These are phyloP conservation scores for Tricholauxania praeusta DNA, from an alignment of 2,888 invertebrate genomes.

Conservation along the genomic window DNA sequence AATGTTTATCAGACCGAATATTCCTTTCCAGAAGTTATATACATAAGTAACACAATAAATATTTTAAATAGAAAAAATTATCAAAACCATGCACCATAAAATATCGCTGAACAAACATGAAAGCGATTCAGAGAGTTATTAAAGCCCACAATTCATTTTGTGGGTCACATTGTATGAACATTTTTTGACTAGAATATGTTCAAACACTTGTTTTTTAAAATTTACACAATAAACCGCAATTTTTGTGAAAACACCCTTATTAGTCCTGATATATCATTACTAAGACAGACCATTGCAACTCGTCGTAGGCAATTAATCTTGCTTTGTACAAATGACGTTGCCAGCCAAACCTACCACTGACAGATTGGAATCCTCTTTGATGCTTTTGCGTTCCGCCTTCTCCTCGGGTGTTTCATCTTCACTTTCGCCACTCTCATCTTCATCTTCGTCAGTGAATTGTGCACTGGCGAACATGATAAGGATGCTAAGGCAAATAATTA, in stretches of 20 bases:
- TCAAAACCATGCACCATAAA: no score
- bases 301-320: slow-evolving; percentile 49
- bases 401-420: slow-evolving; percentile 63
- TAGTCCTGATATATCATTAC: not conserved
- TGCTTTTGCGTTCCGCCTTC: slow-evolving; percentile 59
- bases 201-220: no score
- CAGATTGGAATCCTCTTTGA: slow-evolving; percentile 61
- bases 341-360: slow-evolving; percentile 56
- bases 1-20: no score
- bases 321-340: not conserved
- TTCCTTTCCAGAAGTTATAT: no score
- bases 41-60: no score
- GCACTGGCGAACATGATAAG: slow-evolving; percentile 38
- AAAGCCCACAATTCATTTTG: no score
- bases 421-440: slow-evolving; percentile 63
- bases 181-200: no score
- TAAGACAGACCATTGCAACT: not conserved
- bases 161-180: no score
- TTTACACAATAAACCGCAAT: no score
- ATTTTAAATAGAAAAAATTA: no score
- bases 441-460: slow-evolving; percentile 55
- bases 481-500: slow-evolving; percentile 28
- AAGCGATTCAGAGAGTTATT: no score
- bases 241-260: not conserved
- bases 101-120: no score